A percentile compares a stretch with the other conserved stretches of the same genome.
Conservation (phyloP, 2,888 invertebrate genomes). For the Drosophila nr. perissopoda region DNA sequence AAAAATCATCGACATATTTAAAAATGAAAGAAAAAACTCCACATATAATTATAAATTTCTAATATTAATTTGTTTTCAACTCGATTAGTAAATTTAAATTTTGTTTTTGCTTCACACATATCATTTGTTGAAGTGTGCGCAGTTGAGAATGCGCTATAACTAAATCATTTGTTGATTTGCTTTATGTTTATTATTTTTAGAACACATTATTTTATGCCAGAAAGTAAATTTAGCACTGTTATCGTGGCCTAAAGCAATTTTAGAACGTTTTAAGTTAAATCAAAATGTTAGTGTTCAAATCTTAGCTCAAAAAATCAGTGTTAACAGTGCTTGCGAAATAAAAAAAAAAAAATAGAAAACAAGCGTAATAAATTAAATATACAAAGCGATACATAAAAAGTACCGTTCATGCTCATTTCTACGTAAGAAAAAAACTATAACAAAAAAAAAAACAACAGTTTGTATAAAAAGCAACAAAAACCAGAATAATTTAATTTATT, state of each 20-base stretch:
- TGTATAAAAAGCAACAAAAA: constrained; percentile 52
- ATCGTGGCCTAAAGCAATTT: constrained; percentile 62
- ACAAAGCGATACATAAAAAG: constrained; percentile 34
- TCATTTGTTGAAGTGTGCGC: constrained; percentile 62
- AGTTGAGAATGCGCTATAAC: constrained; percentile 41
- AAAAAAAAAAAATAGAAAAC: constrained; percentile 22
- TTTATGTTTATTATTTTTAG: constrained; percentile 33
- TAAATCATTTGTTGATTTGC: constrained; percentile 37
- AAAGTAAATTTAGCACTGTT: constrained; percentile 64
- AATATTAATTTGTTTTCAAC: constrained; percentile 30
- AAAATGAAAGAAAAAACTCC: constrained; percentile 8
- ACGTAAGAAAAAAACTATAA: constrained; percentile 44
- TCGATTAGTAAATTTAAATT: constrained; percentile 50
- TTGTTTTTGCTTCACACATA: constrained; percentile 63
- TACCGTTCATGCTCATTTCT: constrained; percentile 68
- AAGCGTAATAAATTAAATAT: constrained; percentile 37
- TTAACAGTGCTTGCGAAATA: constrained; percentile 54
- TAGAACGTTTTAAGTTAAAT: constrained; percentile 70
- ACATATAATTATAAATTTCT: constrained; percentile 22
- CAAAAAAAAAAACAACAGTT: constrained; percentile 41
- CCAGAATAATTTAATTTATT: constrained; percentile 70
- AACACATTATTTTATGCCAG: constrained; percentile 20
- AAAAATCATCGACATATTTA: constrained; percentile 16
- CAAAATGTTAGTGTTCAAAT: constrained; percentile 78
- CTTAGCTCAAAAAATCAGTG: constrained; percentile 73